Evolutionary conservation across 2,113 vertebrate species (phyloP), one percentile per base, ranked within the genome.

Genomic region (Oenanthe melanoleuca): DNA sequence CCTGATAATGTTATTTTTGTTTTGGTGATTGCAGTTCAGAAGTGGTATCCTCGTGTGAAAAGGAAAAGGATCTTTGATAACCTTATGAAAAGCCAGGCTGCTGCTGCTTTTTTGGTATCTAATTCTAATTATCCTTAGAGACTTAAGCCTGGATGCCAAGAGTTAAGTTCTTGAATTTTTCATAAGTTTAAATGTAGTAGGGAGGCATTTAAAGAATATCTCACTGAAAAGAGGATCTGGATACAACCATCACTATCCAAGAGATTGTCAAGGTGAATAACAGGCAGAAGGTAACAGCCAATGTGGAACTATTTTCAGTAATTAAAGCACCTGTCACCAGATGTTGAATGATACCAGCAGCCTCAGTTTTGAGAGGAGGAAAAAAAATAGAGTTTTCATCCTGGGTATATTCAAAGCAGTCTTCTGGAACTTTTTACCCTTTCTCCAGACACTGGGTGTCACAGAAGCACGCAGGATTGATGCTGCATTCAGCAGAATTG

Each of bases 401-500:
- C 37, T 57, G 70, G 13, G 11, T 83, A 1, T 67, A 29, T 86
- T 82, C 53, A 86, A 66, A 96, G 77, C 53, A 80, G 53, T 63
- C 40, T 50, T 83, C 33, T 86, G 80, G 72, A 86, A 86, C 53
- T 91, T 94, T 70, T 88, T 80, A 71, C 67, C 33, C 22, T 83
- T 94, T 93, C 77, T 72, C 34, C 55, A 77, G 57, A 52, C 63
- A 50, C 5, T 72, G 4, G 80, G 40, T 53, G 64, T 49, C 8
- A 3, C 77, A 90, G 74, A 85, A 84, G 26, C 80, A 72, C 80
- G 67, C 59, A 65, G 83, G 80, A 83, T 88, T 86, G 71, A 70
- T 86, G 53, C 75, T 94, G 44, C 72, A 45, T 89, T 96, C 55
- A 91, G 67, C 64, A 89, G 80, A 84, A 49, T 57, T 84, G 60